Evolutionary conservation across 1,140 invertebrate genomes (phyloP).

Genomic region (Venustaconcha ellipsiformis): DNA sequence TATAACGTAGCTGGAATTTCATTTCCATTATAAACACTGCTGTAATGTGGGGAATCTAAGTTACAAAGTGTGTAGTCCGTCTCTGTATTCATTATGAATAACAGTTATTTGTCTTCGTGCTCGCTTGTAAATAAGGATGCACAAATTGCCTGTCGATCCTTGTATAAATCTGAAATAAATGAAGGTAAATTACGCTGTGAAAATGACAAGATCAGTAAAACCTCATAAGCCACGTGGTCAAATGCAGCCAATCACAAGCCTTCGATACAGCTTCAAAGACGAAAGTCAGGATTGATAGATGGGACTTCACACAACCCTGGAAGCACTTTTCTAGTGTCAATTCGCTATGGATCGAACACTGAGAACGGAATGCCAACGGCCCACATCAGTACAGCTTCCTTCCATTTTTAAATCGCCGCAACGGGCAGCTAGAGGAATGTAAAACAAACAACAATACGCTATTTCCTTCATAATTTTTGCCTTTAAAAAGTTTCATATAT

Average conservation of each 20-base stretch:
- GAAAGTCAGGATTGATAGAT: slow-evolving; percentile 46
- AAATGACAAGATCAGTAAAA: slow-evolving; percentile 58
- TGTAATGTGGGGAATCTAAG: slow-evolving; percentile 58
- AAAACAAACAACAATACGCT: too few species aligned
- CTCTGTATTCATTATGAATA: slow-evolving; percentile 57
- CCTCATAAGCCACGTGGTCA: slow-evolving; percentile 51
- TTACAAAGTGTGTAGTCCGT: slow-evolving; percentile 61
- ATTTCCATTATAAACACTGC: slow-evolving; percentile 40
- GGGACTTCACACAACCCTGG: slow-evolving; percentile 24
- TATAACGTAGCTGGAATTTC: slow-evolving; percentile 47
- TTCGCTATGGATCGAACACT: too few species aligned
- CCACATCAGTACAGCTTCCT: too few species aligned
- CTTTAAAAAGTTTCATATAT: too few species aligned
- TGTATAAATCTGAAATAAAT: slow-evolving; percentile 67
- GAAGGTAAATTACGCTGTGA: slow-evolving; percentile 62
- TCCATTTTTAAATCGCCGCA: too few species aligned
- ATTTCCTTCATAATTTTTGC: too few species aligned
- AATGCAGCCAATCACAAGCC: slow-evolving; percentile 49
- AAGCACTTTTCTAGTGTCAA: slow-evolving; percentile 16
- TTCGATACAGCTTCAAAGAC: slow-evolving; percentile 37
- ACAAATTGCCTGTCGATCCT: slow-evolving; percentile 61
- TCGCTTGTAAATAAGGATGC: slow-evolving; percentile 44
- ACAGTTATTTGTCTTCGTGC: slow-evolving; percentile 2
- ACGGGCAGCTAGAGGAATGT: too few species aligned
- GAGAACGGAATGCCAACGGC: too few species aligned